A percentile compares a stretch with the other conserved stretches of the same genome.
phyloP scores from a whole-genome alignment of 2,888 invertebrate genomes.

The Eilema depressum region DNA sequence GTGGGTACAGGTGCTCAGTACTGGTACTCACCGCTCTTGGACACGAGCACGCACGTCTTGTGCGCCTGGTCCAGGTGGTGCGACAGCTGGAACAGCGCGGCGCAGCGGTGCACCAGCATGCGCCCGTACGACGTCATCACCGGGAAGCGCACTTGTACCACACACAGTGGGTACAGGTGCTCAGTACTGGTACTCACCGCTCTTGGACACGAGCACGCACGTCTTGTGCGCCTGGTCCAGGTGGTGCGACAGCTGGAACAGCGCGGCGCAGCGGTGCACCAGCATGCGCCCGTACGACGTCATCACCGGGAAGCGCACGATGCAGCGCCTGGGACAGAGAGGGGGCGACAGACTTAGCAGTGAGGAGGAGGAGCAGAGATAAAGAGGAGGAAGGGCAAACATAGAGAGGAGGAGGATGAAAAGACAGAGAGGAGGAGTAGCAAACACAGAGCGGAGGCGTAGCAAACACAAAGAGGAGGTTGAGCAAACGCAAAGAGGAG shows the following conservation, averaged over 20 bases:
- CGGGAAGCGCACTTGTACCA: constrained; percentile 96
- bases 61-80: constrained; percentile 96
- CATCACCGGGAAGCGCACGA: constrained; percentile 96
- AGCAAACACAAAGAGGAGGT: too few relatives aligned
- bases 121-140: constrained; percentile 98
- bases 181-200: constrained; percentile 80
- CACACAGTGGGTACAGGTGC: too few relatives aligned
- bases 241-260: constrained; percentile 97
- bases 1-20: too few relatives aligned
- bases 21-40: constrained; percentile 89
- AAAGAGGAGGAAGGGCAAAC: too few relatives aligned
- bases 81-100: constrained; percentile 97
- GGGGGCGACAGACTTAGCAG: neutral
- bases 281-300: constrained; percentile 98
- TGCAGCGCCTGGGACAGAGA: constrained; percentile 86
- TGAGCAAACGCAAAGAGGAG: too few relatives aligned
- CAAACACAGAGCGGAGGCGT: too few relatives aligned
- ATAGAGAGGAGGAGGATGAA: too few relatives aligned
- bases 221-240: constrained; percentile 94
- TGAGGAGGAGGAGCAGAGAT: too few relatives aligned
- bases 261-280: constrained; percentile 97
- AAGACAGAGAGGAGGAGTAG: too few relatives aligned
- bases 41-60: constrained; percentile 93
- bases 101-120: constrained; percentile 97
- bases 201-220: constrained; percentile 94